Conservation (phyloP, 2,797 vertebrate species). For the Pipistrellus pygmaeus region DNA sequence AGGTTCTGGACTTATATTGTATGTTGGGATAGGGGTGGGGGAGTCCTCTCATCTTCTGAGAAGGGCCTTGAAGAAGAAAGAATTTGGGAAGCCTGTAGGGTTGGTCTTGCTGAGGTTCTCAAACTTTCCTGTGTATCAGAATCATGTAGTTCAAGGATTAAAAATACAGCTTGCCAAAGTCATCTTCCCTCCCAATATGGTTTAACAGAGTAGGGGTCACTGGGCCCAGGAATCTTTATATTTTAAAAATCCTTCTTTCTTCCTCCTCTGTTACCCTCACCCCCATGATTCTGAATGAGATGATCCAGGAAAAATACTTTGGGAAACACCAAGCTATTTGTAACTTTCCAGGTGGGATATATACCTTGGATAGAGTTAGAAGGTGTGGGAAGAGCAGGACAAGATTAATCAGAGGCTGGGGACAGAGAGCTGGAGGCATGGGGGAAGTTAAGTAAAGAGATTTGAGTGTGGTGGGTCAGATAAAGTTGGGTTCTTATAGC, state of each 20-base stretch:
- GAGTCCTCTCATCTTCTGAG: neutral
- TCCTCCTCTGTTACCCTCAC: neutral
- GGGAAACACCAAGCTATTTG: neutral
- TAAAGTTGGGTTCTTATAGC: neutral
- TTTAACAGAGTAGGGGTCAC: no score
- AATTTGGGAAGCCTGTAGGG: neutral
- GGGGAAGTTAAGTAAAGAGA: neutral
- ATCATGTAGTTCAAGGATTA: neutral
- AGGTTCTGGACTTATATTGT: neutral
- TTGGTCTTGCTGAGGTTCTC: neutral
- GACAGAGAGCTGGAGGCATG: neutral
- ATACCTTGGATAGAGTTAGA: rapidly evolving
- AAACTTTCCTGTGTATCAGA: neutral
- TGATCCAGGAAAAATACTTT: neutral
- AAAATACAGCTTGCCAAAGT: neutral
- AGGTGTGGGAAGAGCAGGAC: neutral
- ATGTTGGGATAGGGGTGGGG: no score
- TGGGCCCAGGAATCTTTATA: neutral
- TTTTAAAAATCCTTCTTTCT: neutral
- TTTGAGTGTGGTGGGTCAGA: neutral
- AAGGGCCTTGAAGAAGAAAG: neutral
- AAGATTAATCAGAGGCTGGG: neutral
- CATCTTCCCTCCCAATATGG: neutral
- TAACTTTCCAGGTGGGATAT: neutral
- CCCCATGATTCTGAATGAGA: neutral